Conservation (phyloP, 2,113 vertebrate genomes). For the Aplodontia rufa region DNA sequence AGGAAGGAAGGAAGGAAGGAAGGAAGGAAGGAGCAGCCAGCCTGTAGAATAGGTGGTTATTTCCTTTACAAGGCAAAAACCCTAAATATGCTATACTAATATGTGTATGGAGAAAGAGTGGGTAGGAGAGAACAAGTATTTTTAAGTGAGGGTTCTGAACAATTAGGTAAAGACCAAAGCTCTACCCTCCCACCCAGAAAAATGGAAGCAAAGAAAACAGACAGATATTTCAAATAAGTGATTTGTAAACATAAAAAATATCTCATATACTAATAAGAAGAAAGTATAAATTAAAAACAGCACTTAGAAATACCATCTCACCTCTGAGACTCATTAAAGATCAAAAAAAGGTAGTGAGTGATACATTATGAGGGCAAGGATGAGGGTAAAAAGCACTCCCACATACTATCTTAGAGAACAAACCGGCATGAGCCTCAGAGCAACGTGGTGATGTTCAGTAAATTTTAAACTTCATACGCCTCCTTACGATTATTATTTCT, state of each 20-base stretch:
- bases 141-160: background rate
- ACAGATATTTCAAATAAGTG: background rate
- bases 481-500: background rate
- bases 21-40: too few relatives aligned
- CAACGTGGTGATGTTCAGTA: background rate
- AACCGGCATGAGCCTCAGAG: background rate
- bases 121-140: background rate
- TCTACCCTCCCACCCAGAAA: background rate
- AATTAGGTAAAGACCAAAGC: background rate
- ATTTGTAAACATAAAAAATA: background rate
- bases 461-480: background rate
- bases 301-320: background rate
- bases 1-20: too few relatives aligned
- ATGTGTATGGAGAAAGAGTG: background rate
- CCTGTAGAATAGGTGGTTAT: background rate
- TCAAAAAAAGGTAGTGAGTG: background rate
- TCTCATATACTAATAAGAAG: background rate
- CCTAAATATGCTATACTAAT: background rate
- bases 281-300: background rate
- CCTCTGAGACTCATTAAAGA: background rate
- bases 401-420: background rate
- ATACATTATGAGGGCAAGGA: background rate
- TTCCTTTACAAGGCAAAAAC: background rate
- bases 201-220: background rate
- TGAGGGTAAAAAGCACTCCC: background rate